A percentile compares a stretch with the other conserved stretches of the same genome.
phyloP scores from a whole-genome alignment of 92 coral and sea anemone genomes.

The Scolanthus callimorphus region DNA sequence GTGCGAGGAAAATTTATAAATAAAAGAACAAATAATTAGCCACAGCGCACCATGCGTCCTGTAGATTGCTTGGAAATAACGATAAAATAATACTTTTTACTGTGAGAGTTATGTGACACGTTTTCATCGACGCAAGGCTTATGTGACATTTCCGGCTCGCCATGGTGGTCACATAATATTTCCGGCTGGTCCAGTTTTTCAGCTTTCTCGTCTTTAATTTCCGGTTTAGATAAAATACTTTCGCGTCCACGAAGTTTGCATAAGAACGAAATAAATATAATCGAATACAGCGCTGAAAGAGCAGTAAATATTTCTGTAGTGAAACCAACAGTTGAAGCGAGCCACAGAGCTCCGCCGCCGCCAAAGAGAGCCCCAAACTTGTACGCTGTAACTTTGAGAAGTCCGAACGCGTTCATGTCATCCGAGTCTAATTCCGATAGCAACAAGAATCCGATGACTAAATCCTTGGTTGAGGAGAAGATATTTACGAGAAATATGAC shows the following conservation, averaged over 20 bases:
- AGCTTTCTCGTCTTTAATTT: conserved; percentile 2
- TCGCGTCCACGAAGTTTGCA: too few species aligned
- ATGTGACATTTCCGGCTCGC: too few species aligned
- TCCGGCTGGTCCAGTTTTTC: too few species aligned
- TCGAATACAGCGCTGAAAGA: too few species aligned
- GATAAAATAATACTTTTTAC: too few species aligned
- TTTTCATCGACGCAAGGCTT: too few species aligned
- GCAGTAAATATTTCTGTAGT: conserved; percentile 40
- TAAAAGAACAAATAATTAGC: conserved; percentile 61
- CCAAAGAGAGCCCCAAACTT: conserved; percentile 75
- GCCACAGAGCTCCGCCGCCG: conserved; percentile 71
- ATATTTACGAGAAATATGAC: conserved; percentile 45
- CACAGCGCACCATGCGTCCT: conserved; percentile 73
- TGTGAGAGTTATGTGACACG: too few species aligned
- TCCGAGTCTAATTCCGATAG: conserved; percentile 24
- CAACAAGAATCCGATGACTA: conserved; percentile 61
- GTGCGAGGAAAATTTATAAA: conserved; percentile 90
- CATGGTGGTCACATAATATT: too few species aligned
- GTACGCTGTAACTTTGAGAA: conserved; percentile 80
- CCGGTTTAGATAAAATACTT: too few species aligned
- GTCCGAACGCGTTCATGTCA: conserved; percentile 46
- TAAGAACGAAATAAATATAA: conserved; percentile 22
- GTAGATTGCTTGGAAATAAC: background rate
- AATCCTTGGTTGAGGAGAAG: conserved; percentile 74
- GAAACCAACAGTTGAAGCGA: conserved; percentile 38